phyloP scores from a whole-genome alignment of 2,888 invertebrate genomes.

The Trissoscelio sp. region DNA sequence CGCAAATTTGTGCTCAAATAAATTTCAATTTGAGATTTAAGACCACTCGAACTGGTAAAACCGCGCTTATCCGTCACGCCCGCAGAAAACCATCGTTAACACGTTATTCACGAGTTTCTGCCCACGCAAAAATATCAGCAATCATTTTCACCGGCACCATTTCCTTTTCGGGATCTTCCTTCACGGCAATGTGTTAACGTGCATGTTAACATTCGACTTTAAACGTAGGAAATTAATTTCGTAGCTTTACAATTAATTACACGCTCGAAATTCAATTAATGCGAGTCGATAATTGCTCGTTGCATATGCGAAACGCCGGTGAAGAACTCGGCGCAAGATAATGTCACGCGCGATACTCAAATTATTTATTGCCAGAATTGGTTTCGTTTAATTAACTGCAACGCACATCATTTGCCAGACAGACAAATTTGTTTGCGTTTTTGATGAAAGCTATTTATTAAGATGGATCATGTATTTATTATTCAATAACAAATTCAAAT shows the following conservation, averaged over 20 bases:
- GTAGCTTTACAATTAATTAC: slow-evolving; percentile 38
- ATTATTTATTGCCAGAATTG: slow-evolving; percentile 33
- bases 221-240: slow-evolving; percentile 25
- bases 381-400: slow-evolving; percentile 26
- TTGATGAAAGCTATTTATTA: no score
- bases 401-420: slow-evolving; percentile 13
- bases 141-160: slow-evolving; percentile 25
- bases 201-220: slow-evolving; percentile 40
- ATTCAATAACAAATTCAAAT: no score
- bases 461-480: no score
- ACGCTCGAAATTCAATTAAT: slow-evolving; percentile 32
- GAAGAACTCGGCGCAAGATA: slow-evolving; percentile 50
- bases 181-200: slow-evolving; percentile 3
- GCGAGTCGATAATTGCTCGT: slow-evolving; percentile 58
- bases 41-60: slow-evolving; percentile 34
- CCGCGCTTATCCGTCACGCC: slow-evolving; percentile 34
- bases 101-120: slow-evolving; percentile 23
- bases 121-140: slow-evolving; percentile 28
- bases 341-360: slow-evolving; percentile 29
- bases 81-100: slow-evolving; percentile 25
- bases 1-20: slow-evolving; percentile 50
- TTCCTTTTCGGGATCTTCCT: slow-evolving; percentile 3
- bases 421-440: no score
- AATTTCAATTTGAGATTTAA: slow-evolving; percentile 52
- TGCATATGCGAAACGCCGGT: slow-evolving; percentile 16